These are phyloP conservation scores for Coelopa frigida DNA, from an alignment of 1,140 invertebrate species.

Conservation along the genomic window DNA sequence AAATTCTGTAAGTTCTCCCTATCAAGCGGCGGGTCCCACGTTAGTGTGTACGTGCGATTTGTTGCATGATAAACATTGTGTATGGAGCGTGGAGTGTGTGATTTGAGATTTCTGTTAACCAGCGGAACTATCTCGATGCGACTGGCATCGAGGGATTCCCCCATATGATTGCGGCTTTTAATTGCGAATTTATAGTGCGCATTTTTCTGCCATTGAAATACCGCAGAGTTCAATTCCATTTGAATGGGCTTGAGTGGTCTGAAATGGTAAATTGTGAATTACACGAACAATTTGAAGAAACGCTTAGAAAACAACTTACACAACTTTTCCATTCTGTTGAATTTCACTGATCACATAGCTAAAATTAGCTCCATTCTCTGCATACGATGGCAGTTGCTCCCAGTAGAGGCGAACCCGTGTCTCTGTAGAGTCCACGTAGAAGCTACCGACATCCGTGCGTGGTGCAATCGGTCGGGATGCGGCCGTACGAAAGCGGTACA, in stretches of 20 bases:
- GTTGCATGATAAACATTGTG: slow-evolving; percentile 28
- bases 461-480: slow-evolving; percentile 5
- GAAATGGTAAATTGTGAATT: background rate
- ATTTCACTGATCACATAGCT: slow-evolving; percentile 9
- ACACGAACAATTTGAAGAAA: background rate
- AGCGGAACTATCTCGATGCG: slow-evolving; percentile 22
- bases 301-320: slow-evolving; percentile 7
- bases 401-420: slow-evolving; percentile 13
- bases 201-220: slow-evolving; percentile 4
- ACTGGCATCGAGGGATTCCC: slow-evolving; percentile 24
- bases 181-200: slow-evolving; percentile 24
- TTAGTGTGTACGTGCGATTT: slow-evolving; percentile 30
- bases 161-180: slow-evolving; percentile 27
- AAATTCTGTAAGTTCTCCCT: slow-evolving; percentile 20
- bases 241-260: slow-evolving; percentile 3
- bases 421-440: slow-evolving; percentile 13
- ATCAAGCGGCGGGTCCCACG: slow-evolving; percentile 31
- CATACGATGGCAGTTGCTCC: slow-evolving; percentile 13
- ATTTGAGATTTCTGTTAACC: slow-evolving; percentile 14
- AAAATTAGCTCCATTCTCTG: slow-evolving; percentile 12
- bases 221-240: slow-evolving; percentile 5
- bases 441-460: slow-evolving; percentile 12
- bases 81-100: slow-evolving; percentile 22
- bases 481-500: slow-evolving; percentile 5
- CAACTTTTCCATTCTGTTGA: background rate